Conservation (phyloP, 2,888 invertebrate genomes). For the Hypomecis atomaria region DNA sequence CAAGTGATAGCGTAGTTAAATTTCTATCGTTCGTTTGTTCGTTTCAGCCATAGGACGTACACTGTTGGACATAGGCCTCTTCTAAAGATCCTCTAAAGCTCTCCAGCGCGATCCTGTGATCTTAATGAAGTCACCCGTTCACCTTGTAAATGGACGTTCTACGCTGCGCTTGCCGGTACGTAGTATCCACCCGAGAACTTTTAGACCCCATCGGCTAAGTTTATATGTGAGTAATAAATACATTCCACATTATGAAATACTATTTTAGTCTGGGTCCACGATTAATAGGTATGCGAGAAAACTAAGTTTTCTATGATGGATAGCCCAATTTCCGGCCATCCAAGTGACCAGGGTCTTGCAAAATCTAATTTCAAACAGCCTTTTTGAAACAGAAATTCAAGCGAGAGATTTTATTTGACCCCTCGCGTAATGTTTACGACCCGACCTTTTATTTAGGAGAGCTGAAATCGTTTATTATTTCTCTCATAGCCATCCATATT, state of each 20-base stretch:
- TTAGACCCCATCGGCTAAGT: too few relatives aligned
- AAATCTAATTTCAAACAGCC: conserved; percentile 50
- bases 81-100: too few relatives aligned
- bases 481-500: conserved; percentile 32
- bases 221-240: too few relatives aligned
- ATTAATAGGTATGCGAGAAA: conserved; percentile 20
- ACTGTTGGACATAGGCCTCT: too few relatives aligned
- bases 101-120: too few relatives aligned
- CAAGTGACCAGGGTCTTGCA: conserved; percentile 43
- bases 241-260: background rate
- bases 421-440: conserved; percentile 38
- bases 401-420: conserved; percentile 38
- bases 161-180: too few relatives aligned
- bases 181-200: too few relatives aligned
- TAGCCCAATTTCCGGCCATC: conserved; percentile 48
- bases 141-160: too few relatives aligned
- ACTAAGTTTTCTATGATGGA: conserved; percentile 45
- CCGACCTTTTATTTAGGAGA: conserved; percentile 36
- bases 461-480: conserved; percentile 35
- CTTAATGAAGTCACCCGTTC: too few relatives aligned
- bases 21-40: too few relatives aligned
- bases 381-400: conserved; percentile 39
- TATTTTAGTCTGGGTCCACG: background rate
- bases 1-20: too few relatives aligned
- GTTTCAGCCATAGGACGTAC: too few relatives aligned